Base-by-base conservation (phyloP, 2,888 invertebrate genomes). In the Azorinus chamasolen region DNA sequence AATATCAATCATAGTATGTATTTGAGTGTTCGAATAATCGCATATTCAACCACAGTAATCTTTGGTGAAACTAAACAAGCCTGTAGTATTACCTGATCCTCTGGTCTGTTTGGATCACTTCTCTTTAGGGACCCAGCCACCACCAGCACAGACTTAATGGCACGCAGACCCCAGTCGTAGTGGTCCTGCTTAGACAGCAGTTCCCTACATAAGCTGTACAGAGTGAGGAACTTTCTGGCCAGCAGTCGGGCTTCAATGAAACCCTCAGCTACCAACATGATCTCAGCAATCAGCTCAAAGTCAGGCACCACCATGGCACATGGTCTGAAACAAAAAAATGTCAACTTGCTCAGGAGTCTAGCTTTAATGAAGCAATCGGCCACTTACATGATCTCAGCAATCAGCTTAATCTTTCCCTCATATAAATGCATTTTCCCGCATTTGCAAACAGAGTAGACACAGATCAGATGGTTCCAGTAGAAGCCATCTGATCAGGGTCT, bases 271-370 rank as follows among this genome's bases (percentile, higher is more conserved):
- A 98, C 98, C 93, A 99, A 95, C 98, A 98, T 98, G 86, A 99
- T 98, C 94, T 99, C 98, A 93, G 98, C 98, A 90, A 99, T 99
- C 63, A 99, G 93, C 93, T 98, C 98, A 92, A 98, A 98, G 93
- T 99, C 98, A 0, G 98, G 98, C 0, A 98, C 98, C 0, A 98
- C 98, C 98, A 99, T 99, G 39, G 98, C 98, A 93, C 98, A 98
- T 0, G 98, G 98, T 87, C 98, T 96, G 89, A 95, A 96, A 27
- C 77, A 71, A 65, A 43, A 55, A 16, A 37, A 18, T n/a, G 18
- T 8, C 18, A n/a, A 48, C 76, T 98, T 95, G 0, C 98, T 98
- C 48, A 99, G 94, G 59, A 98, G 95, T 89, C 96, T 96, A 0
- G 98, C 98, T 87, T 98, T 98, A 92, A 98, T 96, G 91, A 99